phyloP scores from a whole-genome alignment of 1,140 invertebrate genomes.

The Maconellicoccus hirsutus region DNA sequence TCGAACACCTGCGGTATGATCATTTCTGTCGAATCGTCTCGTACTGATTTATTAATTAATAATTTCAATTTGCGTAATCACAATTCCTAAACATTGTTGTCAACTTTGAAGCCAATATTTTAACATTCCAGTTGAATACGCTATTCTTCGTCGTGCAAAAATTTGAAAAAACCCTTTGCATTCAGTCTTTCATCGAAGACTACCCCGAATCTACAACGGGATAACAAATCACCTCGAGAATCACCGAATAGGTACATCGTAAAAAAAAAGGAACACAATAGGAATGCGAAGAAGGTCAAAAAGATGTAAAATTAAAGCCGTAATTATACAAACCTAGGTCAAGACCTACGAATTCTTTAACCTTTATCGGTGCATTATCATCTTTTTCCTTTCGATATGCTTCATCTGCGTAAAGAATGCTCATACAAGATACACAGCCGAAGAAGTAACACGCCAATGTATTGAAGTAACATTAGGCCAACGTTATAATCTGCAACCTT shows the following conservation, averaged over 20 bases:
- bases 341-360: background rate
- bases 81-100: too few species aligned
- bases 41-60: too few species aligned
- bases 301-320: slow-evolving; percentile 1
- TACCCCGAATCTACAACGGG: background rate
- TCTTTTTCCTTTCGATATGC: background rate
- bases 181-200: too few species aligned
- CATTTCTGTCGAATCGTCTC: too few species aligned
- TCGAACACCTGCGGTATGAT: too few species aligned
- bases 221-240: too few species aligned
- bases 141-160: too few species aligned
- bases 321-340: background rate
- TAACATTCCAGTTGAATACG: background rate
- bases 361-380: background rate
- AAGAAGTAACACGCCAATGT: background rate
- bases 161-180: background rate
- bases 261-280: background rate
- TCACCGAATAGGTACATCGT: too few species aligned
- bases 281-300: background rate
- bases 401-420: background rate
- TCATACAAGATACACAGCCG: background rate
- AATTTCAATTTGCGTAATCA: too few species aligned
- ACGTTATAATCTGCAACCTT: background rate
- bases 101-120: background rate
- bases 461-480: background rate